Evolutionary conservation across 2,888 invertebrate genomes (phyloP).

Genomic region (Caenorhabditis zanzibari): DNA sequence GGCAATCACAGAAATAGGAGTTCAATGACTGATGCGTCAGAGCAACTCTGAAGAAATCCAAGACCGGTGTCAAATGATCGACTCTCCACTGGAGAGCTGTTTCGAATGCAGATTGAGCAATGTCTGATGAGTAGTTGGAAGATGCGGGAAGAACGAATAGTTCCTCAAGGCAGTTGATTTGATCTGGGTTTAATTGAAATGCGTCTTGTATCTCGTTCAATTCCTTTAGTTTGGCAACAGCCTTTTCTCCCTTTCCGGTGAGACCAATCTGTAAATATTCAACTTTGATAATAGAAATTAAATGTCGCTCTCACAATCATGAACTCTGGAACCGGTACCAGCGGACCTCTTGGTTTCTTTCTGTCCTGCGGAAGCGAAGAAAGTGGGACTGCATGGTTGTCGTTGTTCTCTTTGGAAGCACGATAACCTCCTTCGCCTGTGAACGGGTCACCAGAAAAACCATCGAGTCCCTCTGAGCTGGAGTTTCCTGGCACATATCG

Average conservation of each 20-base stretch:
- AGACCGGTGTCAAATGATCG: conserved; percentile 91
- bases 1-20: conserved; percentile 41
- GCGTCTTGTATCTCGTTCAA: conserved; percentile 71
- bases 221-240: conserved; percentile 71
- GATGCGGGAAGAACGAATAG: conserved; percentile 45
- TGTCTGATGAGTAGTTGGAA: conserved; percentile 37
- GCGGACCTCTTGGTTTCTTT: conserved; percentile 77
- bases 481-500: conserved; percentile 81
- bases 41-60: conserved; percentile 92
- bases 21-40: conserved; percentile 88
- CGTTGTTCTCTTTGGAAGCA: conserved; percentile 45
- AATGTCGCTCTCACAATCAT: conserved; percentile 25
- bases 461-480: not conserved
- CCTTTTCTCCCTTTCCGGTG: conserved; percentile 73
- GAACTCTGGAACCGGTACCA: conserved; percentile 74
- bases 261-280: conserved; percentile 67
- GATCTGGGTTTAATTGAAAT: conserved; percentile 62
- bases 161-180: conserved; percentile 60
- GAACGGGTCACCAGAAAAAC: conserved; percentile 63
- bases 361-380: conserved; percentile 74
- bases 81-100: conserved; percentile 88
- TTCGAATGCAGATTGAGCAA: conserved; percentile 61
- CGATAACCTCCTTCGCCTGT: conserved; percentile 66
- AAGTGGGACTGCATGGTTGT: conserved; percentile 69
- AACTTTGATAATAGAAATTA: not conserved